Evolutionary conservation across 92 coral and sea anemone species (phyloP).

Genomic region (Parazoanthus atlanticus): DNA sequence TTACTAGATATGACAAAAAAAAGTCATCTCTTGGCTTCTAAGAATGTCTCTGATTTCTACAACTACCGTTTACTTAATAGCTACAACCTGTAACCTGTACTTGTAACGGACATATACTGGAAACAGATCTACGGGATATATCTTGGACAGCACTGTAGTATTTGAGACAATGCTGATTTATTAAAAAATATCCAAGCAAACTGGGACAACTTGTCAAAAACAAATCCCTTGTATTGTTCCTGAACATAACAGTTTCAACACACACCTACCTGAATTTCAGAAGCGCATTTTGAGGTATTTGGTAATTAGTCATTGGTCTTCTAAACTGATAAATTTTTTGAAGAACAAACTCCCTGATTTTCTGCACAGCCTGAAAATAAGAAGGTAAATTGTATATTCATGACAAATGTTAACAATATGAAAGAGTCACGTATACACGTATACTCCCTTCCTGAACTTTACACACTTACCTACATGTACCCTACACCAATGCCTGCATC

Average conservation of each 20-base stretch:
- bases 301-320: constrained; percentile 95
- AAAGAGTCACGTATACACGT: too few species aligned
- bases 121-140: too few species aligned
- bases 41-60: too few species aligned
- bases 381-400: neutral
- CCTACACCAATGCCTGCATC: neutral
- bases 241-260: neutral
- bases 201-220: neutral
- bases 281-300: constrained; percentile 97
- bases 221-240: neutral
- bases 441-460: neutral
- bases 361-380: constrained; percentile 88
- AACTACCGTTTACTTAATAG: too few species aligned
- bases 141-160: too few species aligned
- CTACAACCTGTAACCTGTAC: too few species aligned
- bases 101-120: neutral
- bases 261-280: constrained; percentile 80
- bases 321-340: constrained; percentile 93
- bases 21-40: too few species aligned
- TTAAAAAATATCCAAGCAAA: neutral
- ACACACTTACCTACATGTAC: neutral
- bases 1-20: too few species aligned
- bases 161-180: too few species aligned
- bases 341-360: constrained; percentile 84
- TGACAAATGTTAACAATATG: neutral